These are phyloP conservation scores for Aplysia californica DNA, from an alignment of 1,140 invertebrate species.

Conservation along the genomic window DNA sequence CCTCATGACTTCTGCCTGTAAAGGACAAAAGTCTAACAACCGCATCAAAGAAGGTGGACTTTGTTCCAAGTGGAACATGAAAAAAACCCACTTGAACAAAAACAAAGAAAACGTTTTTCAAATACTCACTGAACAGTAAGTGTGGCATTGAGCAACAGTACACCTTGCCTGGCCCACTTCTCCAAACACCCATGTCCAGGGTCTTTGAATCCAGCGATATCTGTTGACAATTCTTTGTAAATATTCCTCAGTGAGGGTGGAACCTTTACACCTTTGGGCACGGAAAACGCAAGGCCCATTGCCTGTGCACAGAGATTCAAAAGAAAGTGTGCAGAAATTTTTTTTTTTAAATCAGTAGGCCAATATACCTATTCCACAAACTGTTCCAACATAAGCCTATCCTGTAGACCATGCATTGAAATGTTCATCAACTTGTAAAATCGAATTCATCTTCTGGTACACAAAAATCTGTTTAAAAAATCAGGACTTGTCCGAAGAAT, in stretches of 20 bases:
- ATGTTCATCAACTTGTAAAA: neutral
- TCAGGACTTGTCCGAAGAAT: neutral
- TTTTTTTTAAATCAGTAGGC: neutral
- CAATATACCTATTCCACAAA: neutral
- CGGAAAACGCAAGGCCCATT: conserved; percentile 76
- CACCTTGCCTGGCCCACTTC: conserved; percentile 76
- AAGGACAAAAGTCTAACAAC: too few species aligned
- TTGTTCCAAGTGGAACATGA: too few species aligned
- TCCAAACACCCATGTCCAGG: conserved; percentile 73
- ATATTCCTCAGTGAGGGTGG: conserved; percentile 77
- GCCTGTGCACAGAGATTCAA: conserved; percentile 63
- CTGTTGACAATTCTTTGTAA: conserved; percentile 74
- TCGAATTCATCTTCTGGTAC: neutral
- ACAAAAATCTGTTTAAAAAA: neutral
- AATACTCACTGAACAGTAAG: conserved; percentile 73
- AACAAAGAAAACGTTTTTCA: too few species aligned
- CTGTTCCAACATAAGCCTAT: too few species aligned
- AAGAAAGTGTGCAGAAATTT: neutral
- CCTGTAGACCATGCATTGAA: neutral
- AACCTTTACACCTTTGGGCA: conserved; percentile 70
- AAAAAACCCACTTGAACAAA: too few species aligned
- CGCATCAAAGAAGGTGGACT: too few species aligned
- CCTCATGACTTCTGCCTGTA: too few species aligned
- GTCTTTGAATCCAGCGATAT: conserved; percentile 70
- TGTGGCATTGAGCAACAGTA: conserved; percentile 76